Evolutionary conservation across 2,113 vertebrate genomes (phyloP).

Genomic region (Panthera tigris): DNA sequence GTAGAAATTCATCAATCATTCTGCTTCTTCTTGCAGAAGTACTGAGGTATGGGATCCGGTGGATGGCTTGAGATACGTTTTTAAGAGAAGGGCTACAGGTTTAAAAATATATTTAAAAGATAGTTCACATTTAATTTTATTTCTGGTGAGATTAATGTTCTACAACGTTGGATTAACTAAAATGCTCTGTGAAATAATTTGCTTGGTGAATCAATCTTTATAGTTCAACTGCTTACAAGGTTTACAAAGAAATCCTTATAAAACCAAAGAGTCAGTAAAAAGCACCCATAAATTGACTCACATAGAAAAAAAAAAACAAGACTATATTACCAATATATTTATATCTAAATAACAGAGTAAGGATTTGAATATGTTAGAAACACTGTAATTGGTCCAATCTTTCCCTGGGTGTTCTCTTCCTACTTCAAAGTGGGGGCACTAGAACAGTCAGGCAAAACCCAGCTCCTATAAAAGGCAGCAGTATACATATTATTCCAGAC

Average conservation of each 20-base stretch:
- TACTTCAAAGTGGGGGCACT: not conserved
- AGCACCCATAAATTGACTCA: not conserved
- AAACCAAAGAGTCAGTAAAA: slow-evolving; percentile 30
- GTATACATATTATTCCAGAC: not conserved
- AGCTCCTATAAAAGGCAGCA: not conserved
- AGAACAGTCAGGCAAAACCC: not conserved
- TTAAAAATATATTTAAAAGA: slow-evolving; percentile 11
- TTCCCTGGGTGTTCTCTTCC: not conserved
- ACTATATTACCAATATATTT: not conserved
- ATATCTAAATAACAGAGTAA: not conserved
- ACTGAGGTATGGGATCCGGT: not conserved
- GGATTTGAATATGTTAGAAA: not conserved
- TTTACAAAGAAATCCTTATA: slow-evolving; percentile 46
- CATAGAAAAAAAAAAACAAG: not conserved
- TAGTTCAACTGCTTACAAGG: slow-evolving; percentile 4
- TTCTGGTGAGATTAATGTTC: slow-evolving; percentile 7
- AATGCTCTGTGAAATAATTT: slow-evolving; percentile 47
- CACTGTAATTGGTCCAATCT: not conserved
- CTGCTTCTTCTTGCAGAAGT: not conserved
- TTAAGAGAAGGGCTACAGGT: slow-evolving; percentile 1
- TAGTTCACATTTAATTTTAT: slow-evolving; percentile 50
- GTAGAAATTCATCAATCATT: not conserved
- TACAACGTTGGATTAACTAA: slow-evolving; percentile 32
- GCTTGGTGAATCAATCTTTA: slow-evolving; percentile 34
- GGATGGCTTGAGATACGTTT: not conserved